phyloP scores from a whole-genome alignment of 2,888 invertebrate species.

The Chalcis sispes region DNA sequence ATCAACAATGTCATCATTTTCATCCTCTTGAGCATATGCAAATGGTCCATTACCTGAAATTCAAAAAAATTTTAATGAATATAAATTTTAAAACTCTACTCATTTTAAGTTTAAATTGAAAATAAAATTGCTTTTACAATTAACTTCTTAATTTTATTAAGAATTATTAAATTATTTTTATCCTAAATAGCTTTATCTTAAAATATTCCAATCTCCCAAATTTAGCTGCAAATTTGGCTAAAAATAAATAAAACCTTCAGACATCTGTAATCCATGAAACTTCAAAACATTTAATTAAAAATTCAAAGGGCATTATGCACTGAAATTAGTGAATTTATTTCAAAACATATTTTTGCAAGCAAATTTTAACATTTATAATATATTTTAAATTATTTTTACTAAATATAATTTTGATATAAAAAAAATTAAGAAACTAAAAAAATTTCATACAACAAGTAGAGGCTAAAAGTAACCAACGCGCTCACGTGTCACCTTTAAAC shows the following conservation, averaged over 20 bases:
- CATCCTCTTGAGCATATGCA: slow-evolving; percentile 80
- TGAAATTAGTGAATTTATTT: no score
- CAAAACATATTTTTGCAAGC: no score
- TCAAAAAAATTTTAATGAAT: slow-evolving; percentile 38
- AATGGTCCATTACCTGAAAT: slow-evolving; percentile 77
- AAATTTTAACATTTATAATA: no score
- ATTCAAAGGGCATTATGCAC: no score
- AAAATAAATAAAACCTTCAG: no score
- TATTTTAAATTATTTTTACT: no score
- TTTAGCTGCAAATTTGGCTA: no score
- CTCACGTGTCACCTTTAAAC: slow-evolving; percentile 52
- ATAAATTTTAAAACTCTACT: not conserved
- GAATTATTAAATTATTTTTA: not conserved
- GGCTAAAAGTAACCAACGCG: not conserved
- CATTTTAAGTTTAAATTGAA: not conserved
- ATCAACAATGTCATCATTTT: slow-evolving; percentile 78
- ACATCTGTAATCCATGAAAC: no score
- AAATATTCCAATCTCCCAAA: no score
- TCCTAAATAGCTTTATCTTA: not conserved
- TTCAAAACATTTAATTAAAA: no score
- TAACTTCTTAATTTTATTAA: not conserved
- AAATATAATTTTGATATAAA: no score
- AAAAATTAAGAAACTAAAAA: no score
- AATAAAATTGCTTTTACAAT: not conserved
- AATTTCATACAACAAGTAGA: slow-evolving; percentile 40